Base-by-base conservation (phyloP, 2,797 vertebrate genomes). In the Gila robusta region DNA sequence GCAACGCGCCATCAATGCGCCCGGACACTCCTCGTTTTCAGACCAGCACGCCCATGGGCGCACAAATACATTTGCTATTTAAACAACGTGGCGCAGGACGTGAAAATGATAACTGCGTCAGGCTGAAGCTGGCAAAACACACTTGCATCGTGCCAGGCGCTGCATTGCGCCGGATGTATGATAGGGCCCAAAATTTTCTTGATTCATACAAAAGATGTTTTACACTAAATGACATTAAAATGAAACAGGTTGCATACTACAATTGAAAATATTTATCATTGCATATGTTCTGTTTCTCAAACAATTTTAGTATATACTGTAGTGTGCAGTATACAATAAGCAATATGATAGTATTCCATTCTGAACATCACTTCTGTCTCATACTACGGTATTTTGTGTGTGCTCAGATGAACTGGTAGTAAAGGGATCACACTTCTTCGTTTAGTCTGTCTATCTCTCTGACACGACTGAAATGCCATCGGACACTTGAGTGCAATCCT, bases 401-500 rank as follows among this genome's bases (percentile, higher is more conserved):
- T 44, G 37, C n/a, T 82, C 52, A 62, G 37, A 59, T 62, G 23
- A 80, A 52, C 72, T 19, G 5, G 39, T 44, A 21, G 21, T 35
- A 39, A 39, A 17, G 28, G 4, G 12, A 14, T 76, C 67, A 32
- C 21, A 35, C 54, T 86, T 17, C 16, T 35, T 19, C 76, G 12
- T 17, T 64, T 35, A 23, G 37, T 73, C 37, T 26, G 6, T 69
- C 26, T 44, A 52, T 83, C 62, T 69, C 70, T 70, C 77, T 7
- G 17, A 32, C 14, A 66, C 1, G 26, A 64, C 62, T 16, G 28
- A 80, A 77, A 86, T 85, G 39, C 66, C 47, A 87, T 84, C 11
- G 35, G 47, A 87, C 44, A 26, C 41, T 67, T 39, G 39, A 84
- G 73, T 89, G 72, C 85, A 79, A 81, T 77, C 37, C 79, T 72